These are phyloP conservation scores for Macropus fuliginosus DNA, from an alignment of 2,797 vertebrate genomes.

Conservation along the genomic window DNA sequence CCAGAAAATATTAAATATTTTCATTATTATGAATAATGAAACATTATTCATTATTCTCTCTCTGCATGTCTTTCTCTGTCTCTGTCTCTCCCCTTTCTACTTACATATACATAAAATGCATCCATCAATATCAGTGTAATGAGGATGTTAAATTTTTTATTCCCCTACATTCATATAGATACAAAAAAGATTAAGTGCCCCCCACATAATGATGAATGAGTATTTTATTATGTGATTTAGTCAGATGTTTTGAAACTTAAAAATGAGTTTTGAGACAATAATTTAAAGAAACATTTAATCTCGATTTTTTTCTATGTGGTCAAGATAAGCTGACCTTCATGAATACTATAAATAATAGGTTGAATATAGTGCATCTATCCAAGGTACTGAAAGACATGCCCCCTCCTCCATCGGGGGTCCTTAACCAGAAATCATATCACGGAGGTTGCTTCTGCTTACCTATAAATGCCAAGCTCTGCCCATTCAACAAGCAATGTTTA, in stretches of 20 bases:
- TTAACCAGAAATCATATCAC: background rate
- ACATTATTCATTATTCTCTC: background rate
- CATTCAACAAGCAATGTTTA: background rate
- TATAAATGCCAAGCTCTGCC: background rate
- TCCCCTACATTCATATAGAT: background rate
- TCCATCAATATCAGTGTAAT: background rate
- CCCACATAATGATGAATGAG: background rate
- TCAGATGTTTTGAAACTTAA: background rate
- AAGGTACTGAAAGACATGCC: background rate
- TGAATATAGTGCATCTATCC: background rate
- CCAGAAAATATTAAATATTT: background rate
- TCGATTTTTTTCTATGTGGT: background rate
- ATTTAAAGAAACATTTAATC: background rate
- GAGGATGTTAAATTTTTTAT: background rate
- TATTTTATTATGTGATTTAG: background rate
- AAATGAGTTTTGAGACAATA: background rate
- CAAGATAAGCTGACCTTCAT: background rate
- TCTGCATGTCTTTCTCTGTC: background rate
- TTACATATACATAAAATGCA: background rate
- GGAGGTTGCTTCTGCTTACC: background rate
- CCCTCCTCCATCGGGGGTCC: background rate
- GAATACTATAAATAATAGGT: background rate
- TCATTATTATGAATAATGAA: background rate
- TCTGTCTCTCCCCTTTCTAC: background rate
- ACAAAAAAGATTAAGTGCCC: background rate